Percentiles rank a stretch among this genome's conserved stretches.
These are phyloP conservation scores for Danaus chrysippus DNA, from an alignment of 2,888 invertebrate genomes.

Conservation along the genomic window DNA sequence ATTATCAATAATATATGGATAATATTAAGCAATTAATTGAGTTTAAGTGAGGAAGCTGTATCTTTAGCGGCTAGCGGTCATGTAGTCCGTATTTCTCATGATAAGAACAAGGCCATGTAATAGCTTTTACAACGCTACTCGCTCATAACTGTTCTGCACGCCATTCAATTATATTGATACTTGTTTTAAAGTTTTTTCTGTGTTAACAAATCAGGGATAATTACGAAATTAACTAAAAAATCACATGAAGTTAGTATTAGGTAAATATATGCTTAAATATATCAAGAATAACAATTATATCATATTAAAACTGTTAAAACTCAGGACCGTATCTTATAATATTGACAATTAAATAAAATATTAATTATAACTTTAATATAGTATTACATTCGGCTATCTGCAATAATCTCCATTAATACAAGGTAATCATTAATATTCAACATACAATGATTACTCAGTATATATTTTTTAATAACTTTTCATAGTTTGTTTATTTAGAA, in stretches of 20 bases:
- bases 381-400: too few species aligned
- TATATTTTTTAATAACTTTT: background rate
- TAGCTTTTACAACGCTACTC: constrained; percentile 66
- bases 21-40: constrained; percentile 3
- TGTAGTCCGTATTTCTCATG: constrained; percentile 56
- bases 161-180: constrained; percentile 30
- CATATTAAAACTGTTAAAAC: too few species aligned
- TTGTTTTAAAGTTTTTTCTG: constrained; percentile 21
- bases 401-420: too few species aligned
- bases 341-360: too few species aligned
- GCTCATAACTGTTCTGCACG: constrained; percentile 34
- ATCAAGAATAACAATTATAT: too few species aligned
- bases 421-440: too few species aligned
- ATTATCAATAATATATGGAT: background rate
- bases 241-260: too few species aligned
- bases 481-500: background rate
- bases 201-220: constrained; percentile 5
- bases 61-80: constrained; percentile 28
- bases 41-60: constrained; percentile 23
- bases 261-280: too few species aligned
- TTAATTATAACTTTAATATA: too few species aligned
- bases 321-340: too few species aligned
- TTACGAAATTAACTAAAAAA: too few species aligned
- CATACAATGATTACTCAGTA: constrained; percentile 14
- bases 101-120: constrained; percentile 72